Base-by-base conservation (phyloP, 2,113 vertebrate species). In the Protobothrops mucrosquamatus region DNA sequence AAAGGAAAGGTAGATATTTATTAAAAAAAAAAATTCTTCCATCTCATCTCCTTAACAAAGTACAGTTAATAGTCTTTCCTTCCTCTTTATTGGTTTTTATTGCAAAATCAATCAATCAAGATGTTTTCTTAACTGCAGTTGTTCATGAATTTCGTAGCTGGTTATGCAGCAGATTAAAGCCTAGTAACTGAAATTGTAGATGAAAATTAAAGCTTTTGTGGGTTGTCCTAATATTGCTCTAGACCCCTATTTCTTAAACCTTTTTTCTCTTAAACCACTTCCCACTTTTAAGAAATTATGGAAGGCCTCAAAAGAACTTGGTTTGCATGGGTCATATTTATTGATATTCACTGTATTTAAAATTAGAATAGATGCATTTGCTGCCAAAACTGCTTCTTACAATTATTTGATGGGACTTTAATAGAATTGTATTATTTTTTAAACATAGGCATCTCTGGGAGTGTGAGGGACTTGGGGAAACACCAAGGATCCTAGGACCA, bases 1-100 rank as follows among this genome's bases (percentile, higher is more conserved):
- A 98, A 91, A 98, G 98, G 95, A 98, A 99, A 99, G 99, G 99
- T 99, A 98, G 96, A 57, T 91, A 22, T 9, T 61, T 14, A 9
- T 1, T 39, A 39, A 39, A 51, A 10, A 3, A 20, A 34, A 18
- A 74, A 18, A 39, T 39, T 74, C 69, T 6, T 39, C n/a, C n/a
- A 74, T 15, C 64, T 34, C 29, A 74, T 34, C n/a, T 74, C n/a
- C n/a, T 34, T 34, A 69, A 69, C 64, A 34, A 69, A n/a, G 64
- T 69, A n/a, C 3, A 55, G 11, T 55, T 55, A 15, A 55, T 55
- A 55, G 54, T 55, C 54, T 18, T n/a, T 3, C 69, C 69, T 74
- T 39, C 69, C 15, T 20, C 29, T 74, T 15, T 39, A 34, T 20
- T 20, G 74, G 89, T 39, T 46, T 51, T 81, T 26, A n/a, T 5